These are phyloP conservation scores for Leptothorax acervorum DNA, from an alignment of 2,888 invertebrate genomes.

Conservation along the genomic window DNA sequence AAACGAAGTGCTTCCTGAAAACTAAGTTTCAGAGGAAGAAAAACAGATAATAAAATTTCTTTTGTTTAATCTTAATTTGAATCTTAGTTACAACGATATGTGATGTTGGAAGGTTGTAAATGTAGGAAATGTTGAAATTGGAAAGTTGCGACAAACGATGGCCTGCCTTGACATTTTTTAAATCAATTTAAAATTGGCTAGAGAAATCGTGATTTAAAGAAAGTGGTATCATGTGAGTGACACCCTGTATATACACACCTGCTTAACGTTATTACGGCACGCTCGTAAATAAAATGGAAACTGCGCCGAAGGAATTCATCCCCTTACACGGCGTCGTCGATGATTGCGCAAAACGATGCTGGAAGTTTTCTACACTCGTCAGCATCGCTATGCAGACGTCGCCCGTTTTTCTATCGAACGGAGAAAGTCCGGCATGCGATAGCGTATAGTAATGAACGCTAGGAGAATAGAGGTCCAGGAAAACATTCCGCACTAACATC, in stretches of 20 bases:
- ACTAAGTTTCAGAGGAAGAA: not conserved
- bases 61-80: not conserved
- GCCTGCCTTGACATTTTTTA: not conserved
- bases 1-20: not conserved
- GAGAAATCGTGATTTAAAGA: not conserved
- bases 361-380: constrained; percentile 22
- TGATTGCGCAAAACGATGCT: constrained; percentile 65
- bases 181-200: not conserved
- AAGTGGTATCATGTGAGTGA: not conserved
- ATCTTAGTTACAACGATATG: not conserved
- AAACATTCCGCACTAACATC: not conserved
- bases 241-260: not conserved
- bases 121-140: not conserved
- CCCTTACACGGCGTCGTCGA: constrained; percentile 69
- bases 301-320: constrained; percentile 67
- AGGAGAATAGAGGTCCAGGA: constrained; percentile 14
- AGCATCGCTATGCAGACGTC: not conserved
- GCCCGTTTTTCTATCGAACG: constrained; percentile 47
- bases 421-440: constrained; percentile 62
- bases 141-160: not conserved
- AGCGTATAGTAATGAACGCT: not conserved
- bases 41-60: not conserved
- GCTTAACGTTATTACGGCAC: constrained; percentile 55
- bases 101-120: not conserved
- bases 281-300: constrained; percentile 68